These are phyloP conservation scores for Drosophila leontia DNA, from an alignment of 1,140 invertebrate genomes.

Conservation along the genomic window DNA sequence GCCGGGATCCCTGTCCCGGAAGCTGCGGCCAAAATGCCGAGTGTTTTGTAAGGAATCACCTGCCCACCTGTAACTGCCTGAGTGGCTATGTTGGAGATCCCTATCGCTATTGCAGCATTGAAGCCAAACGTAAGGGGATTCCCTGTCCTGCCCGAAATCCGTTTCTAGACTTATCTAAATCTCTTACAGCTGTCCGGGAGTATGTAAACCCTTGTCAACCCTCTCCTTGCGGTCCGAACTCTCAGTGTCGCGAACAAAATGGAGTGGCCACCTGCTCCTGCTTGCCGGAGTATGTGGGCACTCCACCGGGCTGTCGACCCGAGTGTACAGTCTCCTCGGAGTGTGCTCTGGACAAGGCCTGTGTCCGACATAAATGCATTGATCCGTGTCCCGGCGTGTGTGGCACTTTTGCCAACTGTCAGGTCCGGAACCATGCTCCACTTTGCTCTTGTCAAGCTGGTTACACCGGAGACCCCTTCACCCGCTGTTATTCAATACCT, in stretches of 20 bases:
- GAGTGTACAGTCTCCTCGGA: conserved; percentile 89
- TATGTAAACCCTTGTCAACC: conserved; percentile 87
- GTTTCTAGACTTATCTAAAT: background rate
- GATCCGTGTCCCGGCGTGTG: conserved; percentile 91
- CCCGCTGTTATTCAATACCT: conserved; percentile 86
- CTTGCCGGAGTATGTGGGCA: conserved; percentile 89
- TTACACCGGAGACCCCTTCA: conserved; percentile 89
- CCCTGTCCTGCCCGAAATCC: background rate
- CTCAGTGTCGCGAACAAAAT: conserved; percentile 89
- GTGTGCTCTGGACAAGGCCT: conserved; percentile 89
- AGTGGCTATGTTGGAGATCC: conserved; percentile 89
- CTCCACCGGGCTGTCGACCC: conserved; percentile 90
- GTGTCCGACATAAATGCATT: conserved; percentile 89
- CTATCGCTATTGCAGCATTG: conserved; percentile 86
- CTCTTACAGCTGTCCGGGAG: conserved; percentile 65
- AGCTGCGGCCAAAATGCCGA: conserved; percentile 88
- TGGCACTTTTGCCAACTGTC: conserved; percentile 87
- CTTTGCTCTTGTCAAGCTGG: conserved; percentile 88
- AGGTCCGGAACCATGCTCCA: conserved; percentile 87
- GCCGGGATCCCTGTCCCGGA: conserved; percentile 87
- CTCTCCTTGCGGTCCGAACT: conserved; percentile 90
- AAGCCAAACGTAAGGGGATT: conserved; percentile 71
- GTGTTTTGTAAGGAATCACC: conserved; percentile 90
- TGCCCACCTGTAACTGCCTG: conserved; percentile 90
- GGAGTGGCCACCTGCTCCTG: conserved; percentile 89